phyloP scores from a whole-genome alignment of 2,113 vertebrate genomes.

The Australoheros scitulus region DNA sequence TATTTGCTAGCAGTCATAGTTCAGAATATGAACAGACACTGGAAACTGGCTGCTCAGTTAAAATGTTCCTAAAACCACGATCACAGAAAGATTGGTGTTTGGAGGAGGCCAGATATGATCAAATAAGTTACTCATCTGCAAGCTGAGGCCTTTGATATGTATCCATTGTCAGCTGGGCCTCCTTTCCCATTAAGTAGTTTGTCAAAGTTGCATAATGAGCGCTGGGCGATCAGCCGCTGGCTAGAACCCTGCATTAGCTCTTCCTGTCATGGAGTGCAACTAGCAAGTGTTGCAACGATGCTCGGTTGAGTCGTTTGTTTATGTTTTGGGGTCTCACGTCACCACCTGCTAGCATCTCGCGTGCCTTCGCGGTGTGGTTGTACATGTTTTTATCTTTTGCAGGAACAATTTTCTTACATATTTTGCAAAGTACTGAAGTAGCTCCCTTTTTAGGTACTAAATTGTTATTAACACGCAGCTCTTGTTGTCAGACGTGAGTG shows the following conservation, averaged over 20 bases:
- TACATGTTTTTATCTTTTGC: background rate
- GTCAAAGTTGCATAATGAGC: background rate
- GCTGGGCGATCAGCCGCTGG: no score
- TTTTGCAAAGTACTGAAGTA: background rate
- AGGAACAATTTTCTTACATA: background rate
- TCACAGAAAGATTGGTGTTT: background rate
- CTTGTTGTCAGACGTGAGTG: background rate
- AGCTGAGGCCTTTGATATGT: conserved; percentile 18
- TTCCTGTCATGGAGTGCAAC: background rate
- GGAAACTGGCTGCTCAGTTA: background rate
- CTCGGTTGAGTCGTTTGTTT: no score
- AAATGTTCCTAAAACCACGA: background rate
- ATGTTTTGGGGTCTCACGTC: no score
- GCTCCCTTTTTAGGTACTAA: background rate
- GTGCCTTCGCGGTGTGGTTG: fast-evolving
- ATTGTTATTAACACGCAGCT: background rate
- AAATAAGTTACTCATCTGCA: conserved; percentile 20
- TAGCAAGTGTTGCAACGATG: no score
- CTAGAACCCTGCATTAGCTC: background rate
- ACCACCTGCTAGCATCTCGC: no score
- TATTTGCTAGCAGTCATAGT: background rate
- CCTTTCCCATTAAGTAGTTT: conserved; percentile 13
- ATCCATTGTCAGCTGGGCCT: conserved; percentile 47
- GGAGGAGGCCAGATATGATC: background rate
- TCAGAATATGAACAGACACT: background rate